Base-by-base conservation (phyloP, 2,797 vertebrate genomes). In the Pogonophryne albipinna region DNA sequence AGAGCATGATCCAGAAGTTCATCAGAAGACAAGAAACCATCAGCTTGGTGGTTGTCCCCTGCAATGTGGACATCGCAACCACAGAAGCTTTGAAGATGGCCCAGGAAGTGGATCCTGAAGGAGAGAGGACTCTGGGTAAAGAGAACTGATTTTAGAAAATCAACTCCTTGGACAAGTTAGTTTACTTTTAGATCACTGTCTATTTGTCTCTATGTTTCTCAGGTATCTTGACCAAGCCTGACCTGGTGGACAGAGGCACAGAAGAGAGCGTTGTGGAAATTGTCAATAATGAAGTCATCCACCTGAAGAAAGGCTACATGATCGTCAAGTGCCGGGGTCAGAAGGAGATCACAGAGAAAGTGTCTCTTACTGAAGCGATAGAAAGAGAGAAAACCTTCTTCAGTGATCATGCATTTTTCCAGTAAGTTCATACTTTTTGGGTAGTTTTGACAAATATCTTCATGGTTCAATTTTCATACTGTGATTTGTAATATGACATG, bases 181-280 rank as follows among this genome's bases (percentile, higher is more conserved):
- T 46, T 16, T 0, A 10, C 11, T 15, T 31, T 57, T 2, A 1
- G 1, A 7, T 67, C 10, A 49, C 19, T 65, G 2, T 49, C 3
- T n/a, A 1, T 47, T 1, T 56, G 2, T 19, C 13, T 1, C 2
- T 62, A 14, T 62, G 9, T 47, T 27, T 55, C 1, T 51, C 81
- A 98, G 98, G 96, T 14, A 96, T 99, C 82, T 88, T 99, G 83
- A 98, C 97, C 0, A 99, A 98, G 76, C 97, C 98, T 0, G 97
- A 99, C 81, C 92, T 97, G 81, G 91, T 97, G 71, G 97, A 98
- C 89, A 96, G 69, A 87, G 97, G 97, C 41, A 95, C 96, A 0
- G 97, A 99, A 34, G 83, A 90, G 0, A 71, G 79, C 0, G 82
- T 97, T 0, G 2, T 98, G 0, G 92, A 95, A 0, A 91, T 97